Base-by-base conservation (phyloP, 2,888 invertebrate species). In the Drosophila robusta region DNA sequence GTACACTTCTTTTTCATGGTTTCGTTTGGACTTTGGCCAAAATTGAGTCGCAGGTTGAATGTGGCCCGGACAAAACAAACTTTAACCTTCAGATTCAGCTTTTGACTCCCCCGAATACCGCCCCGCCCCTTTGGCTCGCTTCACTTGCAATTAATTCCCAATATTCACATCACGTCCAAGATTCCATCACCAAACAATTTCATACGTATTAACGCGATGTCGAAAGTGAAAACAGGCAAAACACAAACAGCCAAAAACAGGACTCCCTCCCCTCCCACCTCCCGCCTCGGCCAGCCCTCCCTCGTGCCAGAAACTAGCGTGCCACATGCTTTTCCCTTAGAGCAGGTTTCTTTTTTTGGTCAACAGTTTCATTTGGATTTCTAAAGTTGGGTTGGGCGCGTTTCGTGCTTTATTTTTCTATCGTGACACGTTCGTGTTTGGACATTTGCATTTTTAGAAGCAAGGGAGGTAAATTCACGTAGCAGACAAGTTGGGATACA, bases 121-220 rank as follows among this genome's bases (percentile, higher is more conserved):
- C 1, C n/a, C 14, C 9, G 9, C 18, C 18, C 32, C 42, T 39
- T 36, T 34, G 24, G 45, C 46, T 36, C 47, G 58, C 71, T 54
- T 64, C 73, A 70, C 46, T 83, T 76, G 83, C 83, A 85, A 87
- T 89, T 87, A 87, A 87, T 85, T 85, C 81, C 66, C 57, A 65
- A 76, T 79, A 88, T 88, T 89, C 87, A 70, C 62, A 80, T 84
- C 88, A 89, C 85, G 89, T 88, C 60, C 77, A 55, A 68, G 76
- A 83, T 84, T 80, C 89, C 86, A 87, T 89, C 89, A 86, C 86
- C 85, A 85, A 89, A 89, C 89, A 87, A 89, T 89, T 89, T 89
- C 84, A 84, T 86, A 84, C 89, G 86, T 89, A 89, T 89, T 89
- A 89, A 84, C 75, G 85, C 87, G 74, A 80, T 84, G 87, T 82